These are phyloP conservation scores for Thalassophryne amazonica DNA, from an alignment of 2,797 vertebrate species.

Conservation along the genomic window DNA sequence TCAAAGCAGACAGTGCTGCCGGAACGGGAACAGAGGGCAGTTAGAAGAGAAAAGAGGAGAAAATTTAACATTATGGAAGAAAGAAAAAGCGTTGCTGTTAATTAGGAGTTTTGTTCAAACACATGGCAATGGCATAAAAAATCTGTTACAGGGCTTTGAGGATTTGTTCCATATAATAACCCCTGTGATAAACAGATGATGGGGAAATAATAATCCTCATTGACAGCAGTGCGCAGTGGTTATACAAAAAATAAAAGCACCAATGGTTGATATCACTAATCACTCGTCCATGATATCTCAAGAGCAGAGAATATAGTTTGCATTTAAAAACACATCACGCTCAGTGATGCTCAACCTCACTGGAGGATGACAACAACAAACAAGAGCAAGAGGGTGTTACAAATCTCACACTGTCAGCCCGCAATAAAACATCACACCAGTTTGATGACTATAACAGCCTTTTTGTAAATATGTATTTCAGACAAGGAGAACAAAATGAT, in stretches of 20 bases:
- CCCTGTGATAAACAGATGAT: conserved; percentile 14
- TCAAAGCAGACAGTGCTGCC: conserved; percentile 21
- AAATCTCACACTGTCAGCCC: too few species aligned
- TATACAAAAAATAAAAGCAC: conserved; percentile 12
- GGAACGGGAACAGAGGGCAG: background rate
- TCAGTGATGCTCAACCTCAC: background rate
- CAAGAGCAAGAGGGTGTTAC: background rate
- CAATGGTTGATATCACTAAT: conserved; percentile 24
- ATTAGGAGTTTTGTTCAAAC: conserved; percentile 1
- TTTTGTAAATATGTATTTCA: too few species aligned
- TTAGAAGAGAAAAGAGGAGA: background rate
- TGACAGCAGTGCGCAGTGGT: conserved; percentile 2
- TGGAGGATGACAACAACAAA: background rate
- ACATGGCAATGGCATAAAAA: background rate
- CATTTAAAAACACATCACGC: conserved; percentile 13
- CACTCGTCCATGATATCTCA: conserved; percentile 21
- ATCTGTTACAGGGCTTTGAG: conserved; percentile 5
- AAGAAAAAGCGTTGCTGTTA: background rate
- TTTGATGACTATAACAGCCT: too few species aligned
- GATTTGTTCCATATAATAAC: background rate
- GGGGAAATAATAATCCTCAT: conserved; percentile 10
- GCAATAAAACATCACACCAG: too few species aligned
- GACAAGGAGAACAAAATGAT: too few species aligned
- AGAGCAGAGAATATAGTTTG: conserved; percentile 4
- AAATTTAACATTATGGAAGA: background rate